Percentiles rank a stretch among this genome's conserved stretches.
phyloP scores from a whole-genome alignment of 1,140 invertebrate genomes.

The Atta colombica region DNA sequence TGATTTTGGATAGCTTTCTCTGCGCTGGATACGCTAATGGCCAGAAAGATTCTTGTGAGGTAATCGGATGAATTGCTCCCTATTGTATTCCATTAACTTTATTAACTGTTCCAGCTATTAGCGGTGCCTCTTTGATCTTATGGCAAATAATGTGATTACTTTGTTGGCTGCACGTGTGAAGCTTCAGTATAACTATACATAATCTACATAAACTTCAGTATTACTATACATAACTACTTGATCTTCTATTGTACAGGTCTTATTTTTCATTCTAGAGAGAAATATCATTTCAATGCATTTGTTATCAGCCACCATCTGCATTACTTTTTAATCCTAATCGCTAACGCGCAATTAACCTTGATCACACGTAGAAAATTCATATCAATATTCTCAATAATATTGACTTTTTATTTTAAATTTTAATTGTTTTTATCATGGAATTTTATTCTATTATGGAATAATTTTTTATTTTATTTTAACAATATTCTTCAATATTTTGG shows the following conservation, averaged over 20 bases:
- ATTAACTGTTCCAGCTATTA: constrained; percentile 11
- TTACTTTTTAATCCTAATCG: background rate
- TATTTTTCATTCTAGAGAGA: background rate
- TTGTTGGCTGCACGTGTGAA: background rate
- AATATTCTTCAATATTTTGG: background rate
- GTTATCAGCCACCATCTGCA: background rate
- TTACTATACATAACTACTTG: background rate
- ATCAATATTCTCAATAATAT: background rate
- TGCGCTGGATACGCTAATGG: constrained; percentile 97
- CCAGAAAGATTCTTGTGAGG: constrained; percentile 97
- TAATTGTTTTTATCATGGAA: background rate
- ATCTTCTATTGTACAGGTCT: background rate
- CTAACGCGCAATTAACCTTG: background rate
- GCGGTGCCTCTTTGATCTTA: constrained; percentile 14
- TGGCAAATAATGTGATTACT: constrained; percentile 26
- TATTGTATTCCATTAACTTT: background rate
- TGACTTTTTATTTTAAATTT: background rate
- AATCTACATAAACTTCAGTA: background rate
- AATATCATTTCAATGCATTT: background rate
- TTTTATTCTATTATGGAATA: background rate
- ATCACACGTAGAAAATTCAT: background rate
- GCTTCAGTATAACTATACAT: background rate
- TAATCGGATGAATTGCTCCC: constrained; percentile 82
- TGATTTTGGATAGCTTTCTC: constrained; percentile 95
- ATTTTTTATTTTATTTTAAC: background rate